These are phyloP conservation scores for Hydrocynus forskahlii DNA, from an alignment of 2,797 vertebrate genomes.

Conservation along the genomic window DNA sequence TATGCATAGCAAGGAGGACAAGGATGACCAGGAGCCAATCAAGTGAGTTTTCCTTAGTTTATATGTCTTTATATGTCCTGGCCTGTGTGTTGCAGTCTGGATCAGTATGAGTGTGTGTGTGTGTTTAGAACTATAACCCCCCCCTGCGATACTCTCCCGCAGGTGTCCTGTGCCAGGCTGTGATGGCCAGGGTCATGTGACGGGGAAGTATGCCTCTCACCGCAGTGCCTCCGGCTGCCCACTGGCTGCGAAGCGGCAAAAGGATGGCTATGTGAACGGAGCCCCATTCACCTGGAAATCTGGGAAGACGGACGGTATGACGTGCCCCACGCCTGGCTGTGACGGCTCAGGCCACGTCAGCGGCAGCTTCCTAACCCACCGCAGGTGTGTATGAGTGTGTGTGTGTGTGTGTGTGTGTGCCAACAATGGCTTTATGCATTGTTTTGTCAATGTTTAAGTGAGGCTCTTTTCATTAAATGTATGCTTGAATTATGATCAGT, in stretches of 20 bases:
- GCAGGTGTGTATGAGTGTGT: conserved; percentile 81
- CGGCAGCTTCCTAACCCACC: conserved; percentile 97
- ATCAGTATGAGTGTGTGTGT: background rate
- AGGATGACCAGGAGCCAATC: conserved; percentile 97
- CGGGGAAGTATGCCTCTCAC: conserved; percentile 97
- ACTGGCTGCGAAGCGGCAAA: conserved; percentile 94
- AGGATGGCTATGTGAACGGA: conserved; percentile 95
- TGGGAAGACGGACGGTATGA: conserved; percentile 97
- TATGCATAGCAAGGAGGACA: conserved; percentile 97
- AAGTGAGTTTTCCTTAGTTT: conserved; percentile 77
- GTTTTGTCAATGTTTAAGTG: background rate
- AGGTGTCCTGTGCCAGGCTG: conserved; percentile 98
- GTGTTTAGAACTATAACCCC: background rate
- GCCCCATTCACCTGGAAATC: conserved; percentile 97
- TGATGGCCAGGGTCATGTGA: conserved; percentile 97
- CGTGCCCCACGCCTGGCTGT: conserved; percentile 95
- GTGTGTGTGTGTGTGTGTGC: background rate
- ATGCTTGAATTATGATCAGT: too few relatives aligned
- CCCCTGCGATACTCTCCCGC: conserved; percentile 7
- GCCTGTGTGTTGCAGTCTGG: background rate
- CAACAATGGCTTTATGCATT: background rate
- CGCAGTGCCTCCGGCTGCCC: conserved; percentile 97
- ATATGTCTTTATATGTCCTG: background rate
- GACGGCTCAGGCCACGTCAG: conserved; percentile 97
- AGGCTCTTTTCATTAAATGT: too few relatives aligned